Percentiles rank a stretch among this genome's conserved stretches.
These are phyloP conservation scores for Hephaestus fuliginosus DNA, from an alignment of 2,797 vertebrate species.

Conservation along the genomic window DNA sequence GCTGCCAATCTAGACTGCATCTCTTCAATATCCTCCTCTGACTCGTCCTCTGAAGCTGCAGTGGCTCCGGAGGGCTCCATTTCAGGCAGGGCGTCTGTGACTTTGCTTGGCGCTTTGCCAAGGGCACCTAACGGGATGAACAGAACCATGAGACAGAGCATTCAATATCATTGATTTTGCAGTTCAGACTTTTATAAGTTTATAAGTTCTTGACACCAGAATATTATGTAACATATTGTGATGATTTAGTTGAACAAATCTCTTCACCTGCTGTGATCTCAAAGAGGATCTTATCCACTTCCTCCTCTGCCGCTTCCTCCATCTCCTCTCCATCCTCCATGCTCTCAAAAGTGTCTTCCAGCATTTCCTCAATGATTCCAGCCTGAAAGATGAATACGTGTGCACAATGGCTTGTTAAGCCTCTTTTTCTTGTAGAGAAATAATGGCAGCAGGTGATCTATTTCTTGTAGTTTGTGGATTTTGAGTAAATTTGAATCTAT, in stretches of 20 bases:
- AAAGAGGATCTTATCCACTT: constrained; percentile 97
- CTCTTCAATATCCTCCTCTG: constrained; percentile 95
- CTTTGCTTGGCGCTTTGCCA: constrained; percentile 97
- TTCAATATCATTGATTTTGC: not conserved
- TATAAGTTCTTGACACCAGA: not conserved
- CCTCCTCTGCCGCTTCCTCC: constrained; percentile 96
- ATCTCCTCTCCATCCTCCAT: constrained; percentile 98
- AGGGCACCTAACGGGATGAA: constrained; percentile 89
- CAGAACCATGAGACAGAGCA: not conserved
- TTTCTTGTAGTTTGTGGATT: not conserved
- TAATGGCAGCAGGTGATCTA: not conserved
- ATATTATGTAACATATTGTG: not conserved
- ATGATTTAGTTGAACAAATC: constrained; percentile 6
- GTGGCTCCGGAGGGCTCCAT: constrained; percentile 85
- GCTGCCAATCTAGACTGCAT: constrained; percentile 97
- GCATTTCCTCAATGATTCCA: constrained; percentile 98
- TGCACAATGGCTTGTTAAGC: not conserved
- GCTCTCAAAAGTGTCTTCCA: constrained; percentile 96
- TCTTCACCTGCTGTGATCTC: constrained; percentile 96
- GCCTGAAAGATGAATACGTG: constrained; percentile 57
- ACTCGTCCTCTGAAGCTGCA: constrained; percentile 90
- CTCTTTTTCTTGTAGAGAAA: not conserved
- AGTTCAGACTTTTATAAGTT: not conserved
- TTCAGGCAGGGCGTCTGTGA: constrained; percentile 94
- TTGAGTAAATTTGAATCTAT: not conserved